These are phyloP conservation scores for Rhizomys pruinosus DNA, from an alignment of 2,113 vertebrate species.

Conservation along the genomic window DNA sequence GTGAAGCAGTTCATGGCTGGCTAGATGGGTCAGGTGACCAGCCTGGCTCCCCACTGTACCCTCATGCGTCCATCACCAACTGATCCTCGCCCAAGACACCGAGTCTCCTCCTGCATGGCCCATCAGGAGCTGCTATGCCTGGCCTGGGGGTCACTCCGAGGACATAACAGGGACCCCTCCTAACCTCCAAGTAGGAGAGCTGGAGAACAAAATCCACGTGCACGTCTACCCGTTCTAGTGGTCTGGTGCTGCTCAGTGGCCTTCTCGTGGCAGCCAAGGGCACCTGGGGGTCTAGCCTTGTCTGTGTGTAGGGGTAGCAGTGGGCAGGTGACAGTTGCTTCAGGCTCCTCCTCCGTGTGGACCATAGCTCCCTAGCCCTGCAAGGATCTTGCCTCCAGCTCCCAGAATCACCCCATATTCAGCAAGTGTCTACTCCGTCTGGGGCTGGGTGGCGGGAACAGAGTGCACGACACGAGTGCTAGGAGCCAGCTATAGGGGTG, in stretches of 20 bases:
- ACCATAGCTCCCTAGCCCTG: background rate
- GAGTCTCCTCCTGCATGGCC: background rate
- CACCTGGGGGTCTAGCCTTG: background rate
- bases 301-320: background rate
- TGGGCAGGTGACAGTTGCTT: rapidly evolving
- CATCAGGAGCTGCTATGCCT: background rate
- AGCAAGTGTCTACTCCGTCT: background rate
- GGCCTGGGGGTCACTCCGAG: background rate
- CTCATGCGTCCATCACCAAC: rapidly evolving
- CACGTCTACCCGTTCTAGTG: rapidly evolving
- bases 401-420: background rate
- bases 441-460: background rate
- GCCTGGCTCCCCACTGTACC: background rate
- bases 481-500: background rate
- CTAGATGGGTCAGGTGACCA: background rate
- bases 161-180: background rate
- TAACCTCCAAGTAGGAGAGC: background rate
- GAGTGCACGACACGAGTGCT: background rate
- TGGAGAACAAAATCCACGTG: no score
- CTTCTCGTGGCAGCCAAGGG: background rate
- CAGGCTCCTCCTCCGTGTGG: no score
- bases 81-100: background rate
- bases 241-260: background rate
- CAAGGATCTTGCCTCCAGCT: background rate
- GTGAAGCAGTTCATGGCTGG: background rate